These are phyloP conservation scores for Ectemnius cavifrons DNA, from an alignment of 2,888 invertebrate genomes.

Conservation along the genomic window DNA sequence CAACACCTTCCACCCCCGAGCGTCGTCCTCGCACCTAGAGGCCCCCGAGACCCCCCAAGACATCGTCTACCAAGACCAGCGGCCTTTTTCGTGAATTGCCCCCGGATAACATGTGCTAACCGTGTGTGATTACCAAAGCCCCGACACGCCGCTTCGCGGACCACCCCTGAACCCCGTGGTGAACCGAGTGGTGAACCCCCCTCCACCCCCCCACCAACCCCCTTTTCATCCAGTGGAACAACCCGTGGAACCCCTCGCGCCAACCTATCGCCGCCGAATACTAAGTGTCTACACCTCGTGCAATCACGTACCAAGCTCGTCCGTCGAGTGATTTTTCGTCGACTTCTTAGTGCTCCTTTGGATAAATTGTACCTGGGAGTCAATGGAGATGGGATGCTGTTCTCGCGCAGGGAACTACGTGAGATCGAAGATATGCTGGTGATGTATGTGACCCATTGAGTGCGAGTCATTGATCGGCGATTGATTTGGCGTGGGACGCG, in stretches of 20 bases:
- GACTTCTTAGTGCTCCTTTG: no score
- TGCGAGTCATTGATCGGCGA: no score
- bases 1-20: conserved; percentile 50
- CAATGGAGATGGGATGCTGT: no score
- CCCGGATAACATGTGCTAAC: conserved; percentile 64
- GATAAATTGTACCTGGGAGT: no score
- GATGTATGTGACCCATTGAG: no score
- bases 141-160: conserved; percentile 26
- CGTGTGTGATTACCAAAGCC: conserved; percentile 57
- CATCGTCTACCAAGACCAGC: conserved; percentile 61
- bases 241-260: conserved; percentile 11
- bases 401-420: no score
- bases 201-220: background rate
- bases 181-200: conserved; percentile 7
- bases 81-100: conserved; percentile 68
- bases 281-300: conserved; percentile 1
- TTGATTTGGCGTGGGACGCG: background rate
- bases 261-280: background rate
- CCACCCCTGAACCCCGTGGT: no score
- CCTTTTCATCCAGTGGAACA: background rate
- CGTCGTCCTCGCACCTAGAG: conserved; percentile 38
- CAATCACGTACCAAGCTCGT: no score
- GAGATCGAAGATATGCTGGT: no score
- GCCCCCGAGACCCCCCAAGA: conserved; percentile 67
- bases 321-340: no score